Base-by-base conservation (phyloP, 1,140 invertebrate genomes). In the Hormaphis cornu region DNA sequence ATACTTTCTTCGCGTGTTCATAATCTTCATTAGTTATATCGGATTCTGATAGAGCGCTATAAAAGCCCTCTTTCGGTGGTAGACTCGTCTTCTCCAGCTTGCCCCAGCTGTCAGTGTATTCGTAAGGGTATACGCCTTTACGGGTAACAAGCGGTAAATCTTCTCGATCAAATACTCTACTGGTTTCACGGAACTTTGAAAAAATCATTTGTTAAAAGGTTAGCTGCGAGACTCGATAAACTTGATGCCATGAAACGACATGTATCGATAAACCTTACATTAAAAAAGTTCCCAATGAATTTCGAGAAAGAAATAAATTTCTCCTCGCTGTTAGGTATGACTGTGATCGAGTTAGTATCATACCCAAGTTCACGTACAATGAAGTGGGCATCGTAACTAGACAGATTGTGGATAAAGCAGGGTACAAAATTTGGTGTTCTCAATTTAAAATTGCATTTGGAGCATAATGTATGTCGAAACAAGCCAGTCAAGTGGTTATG, bases 1-100 rank as follows among this genome's bases (percentile, higher is more conserved):
- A 82, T 37, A 80, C 75, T 44, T 76, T 69, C n/a, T 74, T 28
- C 18, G 78, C 78, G 75, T 78, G 75, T 24, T 74, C 42, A 73
- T 81, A 80, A 59, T 83, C 76, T 18, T 75, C 71, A 56, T 75
- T 58, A 9, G 72, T 73, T n/a, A 80, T 74, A 53, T 71, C 20
- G 16, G 59, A 58, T 69, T 77, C 70, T n/a, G 74, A 74, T 10
- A 80, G 70, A 50, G 74, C 73, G 58, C 73, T 77, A 71, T 75
- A 78, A 75, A 81, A 81, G 22, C 71, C 3, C 54, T 76, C 69
- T 72, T 75, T 74, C n/a, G 69, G 1, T 16, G 77, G 80, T 22
- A 80, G 70, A 1, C 72, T 53, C 1, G 53, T 71, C 35, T 78
- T 74, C 44, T 76, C 22, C 44, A 77, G 72, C 71, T 74, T 75